Percentiles rank a stretch among this genome's conserved stretches.
These are phyloP conservation scores for Meteorus sp. DNA, from an alignment of 1,140 invertebrate genomes.

Conservation along the genomic window DNA sequence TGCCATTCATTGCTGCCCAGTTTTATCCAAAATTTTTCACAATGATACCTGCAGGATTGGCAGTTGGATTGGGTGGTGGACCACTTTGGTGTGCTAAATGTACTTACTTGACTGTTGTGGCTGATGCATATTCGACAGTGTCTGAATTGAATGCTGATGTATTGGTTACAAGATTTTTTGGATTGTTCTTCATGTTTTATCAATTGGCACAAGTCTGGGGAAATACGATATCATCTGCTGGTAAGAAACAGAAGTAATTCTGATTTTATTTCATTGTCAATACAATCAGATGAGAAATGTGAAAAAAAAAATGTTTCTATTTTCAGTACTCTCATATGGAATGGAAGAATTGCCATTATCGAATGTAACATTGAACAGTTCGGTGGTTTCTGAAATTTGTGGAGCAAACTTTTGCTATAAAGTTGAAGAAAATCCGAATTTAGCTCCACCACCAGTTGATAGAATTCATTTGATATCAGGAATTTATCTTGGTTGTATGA, in stretches of 20 bases:
- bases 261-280: not conserved
- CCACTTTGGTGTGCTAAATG: conserved; percentile 91
- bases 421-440: conserved; percentile 64
- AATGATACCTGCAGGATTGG: conserved; percentile 81
- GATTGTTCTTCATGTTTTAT: conserved; percentile 91
- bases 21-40: conserved; percentile 83
- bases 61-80: conserved; percentile 83
- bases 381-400: conserved; percentile 61
- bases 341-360: conserved; percentile 33
- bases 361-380: conserved; percentile 43
- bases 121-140: conserved; percentile 71
- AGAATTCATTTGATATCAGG: conserved; percentile 79
- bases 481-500: conserved; percentile 81
- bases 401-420: conserved; percentile 76
- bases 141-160: conserved; percentile 69
- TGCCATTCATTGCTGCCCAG: conserved; percentile 84
- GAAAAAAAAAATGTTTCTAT: not conserved
- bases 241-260: conserved; percentile 51
- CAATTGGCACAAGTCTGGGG: conserved; percentile 92
- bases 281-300: not conserved
- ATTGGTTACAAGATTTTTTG: conserved; percentile 83
- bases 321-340: conserved; percentile 52
- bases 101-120: conserved; percentile 81
- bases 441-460: conserved; percentile 68
- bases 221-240: conserved; percentile 86